Evolutionary conservation across 2,797 vertebrate species (phyloP).

Genomic region (Synaphobranchus kaupii): DNA sequence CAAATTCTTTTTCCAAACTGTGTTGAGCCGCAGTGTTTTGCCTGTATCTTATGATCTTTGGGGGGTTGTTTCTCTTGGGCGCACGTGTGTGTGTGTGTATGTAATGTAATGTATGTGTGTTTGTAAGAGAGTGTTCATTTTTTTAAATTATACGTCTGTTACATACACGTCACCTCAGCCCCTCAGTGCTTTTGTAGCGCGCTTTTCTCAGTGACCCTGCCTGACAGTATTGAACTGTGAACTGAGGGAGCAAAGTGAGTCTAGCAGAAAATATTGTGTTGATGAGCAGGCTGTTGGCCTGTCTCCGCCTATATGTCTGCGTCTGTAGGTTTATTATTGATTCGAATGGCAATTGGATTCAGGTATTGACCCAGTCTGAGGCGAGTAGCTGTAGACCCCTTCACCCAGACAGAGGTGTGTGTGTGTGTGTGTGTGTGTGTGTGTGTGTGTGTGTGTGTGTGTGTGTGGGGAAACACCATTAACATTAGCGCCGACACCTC

Average conservation of each 20-base stretch:
- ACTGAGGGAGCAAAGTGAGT: neutral
- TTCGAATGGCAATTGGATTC: constrained; percentile 71
- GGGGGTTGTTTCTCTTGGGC: neutral
- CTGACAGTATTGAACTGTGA: neutral
- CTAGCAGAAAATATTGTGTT: neutral
- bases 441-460: neutral
- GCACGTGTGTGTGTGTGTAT: constrained; percentile 31
- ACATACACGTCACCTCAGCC: neutral
- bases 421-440: neutral
- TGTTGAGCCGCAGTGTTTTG: neutral
- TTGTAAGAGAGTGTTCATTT: neutral
- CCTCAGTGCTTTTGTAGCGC: neutral
- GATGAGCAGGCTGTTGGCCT: neutral
- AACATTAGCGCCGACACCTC: constrained; percentile 54
- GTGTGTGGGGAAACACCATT: constrained; percentile 35
- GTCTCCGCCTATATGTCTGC: neutral
- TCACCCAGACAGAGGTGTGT: constrained; percentile 53
- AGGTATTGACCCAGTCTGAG: constrained; percentile 75
- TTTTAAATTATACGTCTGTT: neutral
- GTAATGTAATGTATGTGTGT: neutral
- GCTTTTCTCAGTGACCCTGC: neutral
- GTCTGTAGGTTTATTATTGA: constrained; percentile 45
- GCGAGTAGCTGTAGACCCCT: constrained; percentile 65
- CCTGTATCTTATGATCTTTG: neutral
- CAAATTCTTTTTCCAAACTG: neutral